Evolutionary conservation across 2,797 vertebrate genomes (phyloP).

Genomic region (Morelia viridis): DNA sequence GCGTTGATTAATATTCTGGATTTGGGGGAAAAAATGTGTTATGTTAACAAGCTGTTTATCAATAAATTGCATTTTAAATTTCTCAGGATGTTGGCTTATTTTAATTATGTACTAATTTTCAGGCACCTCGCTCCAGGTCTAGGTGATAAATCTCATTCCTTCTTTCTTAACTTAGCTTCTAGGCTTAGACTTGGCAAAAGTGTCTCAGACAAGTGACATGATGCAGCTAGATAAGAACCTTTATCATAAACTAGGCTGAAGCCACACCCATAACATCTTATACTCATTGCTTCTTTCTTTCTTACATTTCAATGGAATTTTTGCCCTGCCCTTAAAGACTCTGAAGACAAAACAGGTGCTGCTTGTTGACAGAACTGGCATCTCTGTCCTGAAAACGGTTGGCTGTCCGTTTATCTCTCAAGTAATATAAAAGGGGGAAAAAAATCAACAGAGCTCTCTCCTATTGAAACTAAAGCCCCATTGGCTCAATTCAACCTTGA

Average conservation of each 20-base stretch:
- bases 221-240: neutral
- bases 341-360: neutral
- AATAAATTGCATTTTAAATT: constrained; percentile 48
- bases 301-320: neutral
- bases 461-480: neutral
- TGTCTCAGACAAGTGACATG: neutral
- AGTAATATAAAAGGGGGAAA: neutral
- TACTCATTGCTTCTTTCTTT: neutral
- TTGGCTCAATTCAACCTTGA: neutral
- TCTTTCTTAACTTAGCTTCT: neutral
- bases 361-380: neutral
- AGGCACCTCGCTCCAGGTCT: neutral
- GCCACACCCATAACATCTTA: neutral
- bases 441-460: neutral
- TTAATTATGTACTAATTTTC: neutral
- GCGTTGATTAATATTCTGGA: constrained; percentile 52
- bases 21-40: constrained; percentile 37
- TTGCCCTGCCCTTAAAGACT: neutral
- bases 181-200: neutral
- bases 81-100: constrained; percentile 57
- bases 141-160: neutral
- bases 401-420: neutral
- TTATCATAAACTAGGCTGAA: neutral
- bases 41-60: constrained; percentile 45
- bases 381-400: neutral